phyloP scores from a whole-genome alignment of 1,140 invertebrate genomes.

The Phocides pigmalion region DNA sequence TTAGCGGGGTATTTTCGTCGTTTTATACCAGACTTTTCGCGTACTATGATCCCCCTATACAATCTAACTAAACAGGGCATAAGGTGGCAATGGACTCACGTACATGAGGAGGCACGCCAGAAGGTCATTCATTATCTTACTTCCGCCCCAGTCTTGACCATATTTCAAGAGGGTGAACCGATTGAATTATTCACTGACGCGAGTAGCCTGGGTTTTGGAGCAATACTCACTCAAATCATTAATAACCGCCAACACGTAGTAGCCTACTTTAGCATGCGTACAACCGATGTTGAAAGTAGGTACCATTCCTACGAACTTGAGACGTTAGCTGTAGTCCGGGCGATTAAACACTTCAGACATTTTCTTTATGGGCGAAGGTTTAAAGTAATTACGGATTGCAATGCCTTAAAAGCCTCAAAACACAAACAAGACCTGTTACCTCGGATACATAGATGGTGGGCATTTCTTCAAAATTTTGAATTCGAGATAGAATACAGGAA shows the following conservation, averaged over 20 bases:
- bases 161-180: constrained; percentile 43
- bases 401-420: neutral
- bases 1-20: constrained; percentile 70
- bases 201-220: constrained; percentile 38
- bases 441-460: neutral
- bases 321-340: neutral
- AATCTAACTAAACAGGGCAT: constrained; percentile 31
- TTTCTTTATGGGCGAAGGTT: neutral
- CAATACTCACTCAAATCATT: constrained; percentile 42
- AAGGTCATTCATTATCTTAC: constrained; percentile 39
- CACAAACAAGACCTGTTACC: constrained; percentile 7
- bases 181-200: constrained; percentile 57
- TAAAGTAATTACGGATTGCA: neutral
- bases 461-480: neutral
- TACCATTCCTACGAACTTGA: neutral
- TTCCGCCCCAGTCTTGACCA: constrained; percentile 48
- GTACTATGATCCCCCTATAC: constrained; percentile 52
- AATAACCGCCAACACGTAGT: neutral
- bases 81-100: constrained; percentile 40
- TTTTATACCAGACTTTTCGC: constrained; percentile 76
- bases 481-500: constrained; percentile 1
- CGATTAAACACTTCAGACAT: neutral
- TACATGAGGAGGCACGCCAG: constrained; percentile 38
- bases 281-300: neutral
- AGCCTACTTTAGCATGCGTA: neutral